Conservation (phyloP, 2,113 vertebrate species). For the Gymnocephalus cernua region DNA sequence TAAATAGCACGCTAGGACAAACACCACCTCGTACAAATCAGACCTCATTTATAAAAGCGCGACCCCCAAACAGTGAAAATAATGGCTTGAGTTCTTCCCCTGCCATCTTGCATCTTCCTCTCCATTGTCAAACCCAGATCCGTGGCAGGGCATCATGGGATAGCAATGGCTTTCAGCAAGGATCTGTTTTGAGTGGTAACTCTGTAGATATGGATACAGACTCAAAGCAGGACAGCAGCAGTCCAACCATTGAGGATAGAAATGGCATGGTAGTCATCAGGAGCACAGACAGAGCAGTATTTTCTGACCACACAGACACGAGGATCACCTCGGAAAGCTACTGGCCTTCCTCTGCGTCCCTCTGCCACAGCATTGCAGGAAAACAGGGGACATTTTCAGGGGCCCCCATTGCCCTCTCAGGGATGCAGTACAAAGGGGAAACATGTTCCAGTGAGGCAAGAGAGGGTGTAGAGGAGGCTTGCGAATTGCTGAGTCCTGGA, state of each 20-base stretch:
- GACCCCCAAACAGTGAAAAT: slow-evolving; percentile 60
- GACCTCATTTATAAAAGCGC: slow-evolving; percentile 63
- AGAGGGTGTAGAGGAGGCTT: slow-evolving; percentile 59
- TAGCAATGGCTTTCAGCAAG: slow-evolving; percentile 51
- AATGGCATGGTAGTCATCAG: slow-evolving; percentile 69
- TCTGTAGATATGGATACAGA: slow-evolving; percentile 39
- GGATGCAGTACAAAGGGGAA: slow-evolving; percentile 39
- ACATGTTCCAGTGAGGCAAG: slow-evolving; percentile 23
- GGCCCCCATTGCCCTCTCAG: slow-evolving; percentile 36
- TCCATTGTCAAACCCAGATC: slow-evolving; percentile 81
- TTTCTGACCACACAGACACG: slow-evolving; percentile 62
- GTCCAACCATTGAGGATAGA: slow-evolving; percentile 66
- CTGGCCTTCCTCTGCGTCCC: slow-evolving; percentile 39
- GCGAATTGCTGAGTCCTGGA: slow-evolving; percentile 62
- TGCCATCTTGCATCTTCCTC: slow-evolving; percentile 79
- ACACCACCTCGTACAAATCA: slow-evolving; percentile 70
- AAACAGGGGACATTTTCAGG: slow-evolving; percentile 40
- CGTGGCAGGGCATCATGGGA: slow-evolving; percentile 71
- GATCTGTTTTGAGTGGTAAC: slow-evolving; percentile 40
- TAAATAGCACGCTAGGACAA: slow-evolving; percentile 40
- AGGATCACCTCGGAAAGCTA: slow-evolving; percentile 59
- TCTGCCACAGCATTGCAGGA: slow-evolving; percentile 26
- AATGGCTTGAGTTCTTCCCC: slow-evolving; percentile 75
- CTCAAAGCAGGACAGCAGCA: slow-evolving; percentile 46
- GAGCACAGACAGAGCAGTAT: slow-evolving; percentile 73